Evolutionary conservation across 1,140 invertebrate genomes (phyloP).

Genomic region (Cydia fagiglandana): DNA sequence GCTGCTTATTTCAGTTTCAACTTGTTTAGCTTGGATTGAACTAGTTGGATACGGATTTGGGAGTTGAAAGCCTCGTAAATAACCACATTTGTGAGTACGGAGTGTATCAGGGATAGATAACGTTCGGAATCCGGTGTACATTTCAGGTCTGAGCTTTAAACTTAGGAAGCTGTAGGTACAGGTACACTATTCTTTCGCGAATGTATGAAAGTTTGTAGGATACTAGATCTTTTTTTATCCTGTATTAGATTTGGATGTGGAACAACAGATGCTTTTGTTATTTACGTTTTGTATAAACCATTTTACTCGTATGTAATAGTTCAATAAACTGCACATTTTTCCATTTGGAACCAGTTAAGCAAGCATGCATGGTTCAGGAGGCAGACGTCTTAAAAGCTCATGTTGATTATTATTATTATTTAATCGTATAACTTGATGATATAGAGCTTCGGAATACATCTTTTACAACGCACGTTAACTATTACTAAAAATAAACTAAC

Average conservation of each 20-base stretch:
- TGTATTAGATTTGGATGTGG: background rate
- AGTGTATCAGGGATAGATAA: conserved; percentile 36
- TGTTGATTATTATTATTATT: too few species aligned
- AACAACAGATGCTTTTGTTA: background rate
- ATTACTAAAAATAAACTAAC: too few species aligned
- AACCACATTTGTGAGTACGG: conserved; percentile 31
- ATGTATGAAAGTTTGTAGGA: conserved; percentile 2
- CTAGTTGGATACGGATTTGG: conserved; percentile 56
- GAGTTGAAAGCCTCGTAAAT: conserved; percentile 44
- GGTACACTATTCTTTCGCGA: background rate
- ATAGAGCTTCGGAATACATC: too few species aligned
- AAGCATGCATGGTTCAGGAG: too few species aligned
- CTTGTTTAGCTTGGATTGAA: conserved; percentile 67
- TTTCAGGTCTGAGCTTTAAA: conserved; percentile 33
- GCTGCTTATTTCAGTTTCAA: conserved; percentile 67
- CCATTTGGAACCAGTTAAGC: too few species aligned
- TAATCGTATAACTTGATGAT: too few species aligned
- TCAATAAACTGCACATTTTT: too few species aligned
- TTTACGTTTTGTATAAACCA: too few species aligned
- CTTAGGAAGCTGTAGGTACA: conserved; percentile 4
- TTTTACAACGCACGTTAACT: too few species aligned
- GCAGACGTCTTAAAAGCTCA: too few species aligned
- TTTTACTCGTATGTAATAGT: too few species aligned
- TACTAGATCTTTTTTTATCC: background rate
- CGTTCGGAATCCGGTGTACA: conserved; percentile 26